phyloP scores from a whole-genome alignment of 1,140 invertebrate species.

The Drosophila saltans region DNA sequence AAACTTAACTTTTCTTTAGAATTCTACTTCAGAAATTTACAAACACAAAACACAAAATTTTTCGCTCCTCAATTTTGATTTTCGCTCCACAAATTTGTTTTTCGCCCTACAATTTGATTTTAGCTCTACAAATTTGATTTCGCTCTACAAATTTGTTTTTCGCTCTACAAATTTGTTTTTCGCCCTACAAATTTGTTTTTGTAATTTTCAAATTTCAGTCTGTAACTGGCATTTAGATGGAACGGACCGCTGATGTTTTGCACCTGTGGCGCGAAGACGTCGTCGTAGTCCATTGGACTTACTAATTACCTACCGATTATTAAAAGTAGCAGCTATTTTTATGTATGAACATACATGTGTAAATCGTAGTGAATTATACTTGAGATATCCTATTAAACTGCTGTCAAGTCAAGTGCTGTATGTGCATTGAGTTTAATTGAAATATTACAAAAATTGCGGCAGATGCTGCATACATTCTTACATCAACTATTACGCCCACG shows the following conservation, averaged over 20 bases:
- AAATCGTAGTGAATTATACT: neutral
- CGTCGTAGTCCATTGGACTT: conserved; percentile 23
- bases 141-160: no score
- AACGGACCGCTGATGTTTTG: conserved; percentile 28
- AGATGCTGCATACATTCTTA: conserved; percentile 15
- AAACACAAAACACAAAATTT: no score
- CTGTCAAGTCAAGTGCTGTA: neutral
- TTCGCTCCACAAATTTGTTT: no score
- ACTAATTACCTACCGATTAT: conserved; percentile 18
- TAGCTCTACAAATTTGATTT: no score
- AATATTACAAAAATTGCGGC: conserved; percentile 3
- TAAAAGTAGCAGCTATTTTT: neutral
- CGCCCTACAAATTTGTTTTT: no score
- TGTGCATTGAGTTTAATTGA: conserved; percentile 6
- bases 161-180: no score
- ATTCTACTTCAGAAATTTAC: no score
- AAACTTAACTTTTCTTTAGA: no score
- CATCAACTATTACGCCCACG: conserved; percentile 49
- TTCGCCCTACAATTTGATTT: no score
- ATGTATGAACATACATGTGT: neutral
- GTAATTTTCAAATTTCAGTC: neutral
- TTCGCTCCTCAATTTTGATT: no score
- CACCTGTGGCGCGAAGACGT: conserved; percentile 24
- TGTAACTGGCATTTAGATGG: conserved; percentile 31
- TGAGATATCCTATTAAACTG: neutral